These are phyloP conservation scores for Tiliacea citrago DNA, from an alignment of 2,888 invertebrate genomes.

Conservation along the genomic window DNA sequence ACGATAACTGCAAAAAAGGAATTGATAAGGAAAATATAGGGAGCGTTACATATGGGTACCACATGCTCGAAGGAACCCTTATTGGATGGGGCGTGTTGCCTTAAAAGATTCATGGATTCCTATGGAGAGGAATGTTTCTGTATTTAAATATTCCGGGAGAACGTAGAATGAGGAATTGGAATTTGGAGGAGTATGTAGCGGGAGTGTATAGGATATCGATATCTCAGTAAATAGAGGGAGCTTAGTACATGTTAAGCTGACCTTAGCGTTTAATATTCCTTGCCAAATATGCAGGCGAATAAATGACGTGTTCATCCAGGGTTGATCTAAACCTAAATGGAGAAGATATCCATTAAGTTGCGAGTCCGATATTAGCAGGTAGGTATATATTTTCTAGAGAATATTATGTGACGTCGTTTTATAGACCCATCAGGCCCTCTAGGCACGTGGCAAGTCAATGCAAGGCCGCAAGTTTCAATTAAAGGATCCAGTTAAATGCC, in stretches of 20 bases:
- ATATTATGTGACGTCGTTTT: neutral
- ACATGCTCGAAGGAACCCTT: constrained; percentile 64
- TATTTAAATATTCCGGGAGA: constrained; percentile 65
- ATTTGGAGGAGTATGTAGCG: constrained; percentile 27
- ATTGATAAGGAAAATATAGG: constrained; percentile 72
- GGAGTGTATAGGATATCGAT: constrained; percentile 17
- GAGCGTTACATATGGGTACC: constrained; percentile 66
- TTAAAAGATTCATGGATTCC: constrained; percentile 68
- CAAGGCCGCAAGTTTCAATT: constrained; percentile 35
- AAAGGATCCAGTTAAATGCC: constrained; percentile 17
- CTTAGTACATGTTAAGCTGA: constrained; percentile 8
- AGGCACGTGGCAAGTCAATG: constrained; percentile 19
- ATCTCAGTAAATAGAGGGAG: constrained; percentile 5
- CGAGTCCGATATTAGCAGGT: neutral
- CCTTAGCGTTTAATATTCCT: neutral
- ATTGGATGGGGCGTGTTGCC: constrained; percentile 67
- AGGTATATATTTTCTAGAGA: neutral
- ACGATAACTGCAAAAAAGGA: constrained; percentile 67
- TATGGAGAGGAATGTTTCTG: constrained; percentile 63
- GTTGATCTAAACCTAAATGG: neutral
- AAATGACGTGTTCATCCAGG: constrained; percentile 8
- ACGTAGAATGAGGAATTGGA: constrained; percentile 49
- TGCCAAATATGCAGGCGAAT: constrained; percentile 6
- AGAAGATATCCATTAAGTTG: neutral
- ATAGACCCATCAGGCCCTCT: neutral